Percentiles rank a stretch among this genome's conserved stretches.
Evolutionary conservation across 2,797 vertebrate species (phyloP).

Genomic region (Oreonectes daqikongensis): DNA sequence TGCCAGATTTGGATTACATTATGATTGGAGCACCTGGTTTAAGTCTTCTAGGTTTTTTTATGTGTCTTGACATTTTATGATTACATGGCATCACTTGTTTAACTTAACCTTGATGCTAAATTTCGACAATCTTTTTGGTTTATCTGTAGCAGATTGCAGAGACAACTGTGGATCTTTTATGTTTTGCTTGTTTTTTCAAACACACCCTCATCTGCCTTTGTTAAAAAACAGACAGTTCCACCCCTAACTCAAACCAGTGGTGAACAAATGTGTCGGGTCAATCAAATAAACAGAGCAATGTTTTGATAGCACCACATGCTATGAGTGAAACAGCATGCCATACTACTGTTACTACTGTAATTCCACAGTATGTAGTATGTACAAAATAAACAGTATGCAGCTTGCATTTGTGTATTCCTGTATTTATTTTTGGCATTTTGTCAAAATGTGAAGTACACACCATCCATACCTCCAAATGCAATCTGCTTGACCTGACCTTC

Average conservation of each 20-base stretch:
- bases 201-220: neutral
- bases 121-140: constrained; percentile 12
- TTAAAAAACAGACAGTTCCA: too few relatives aligned
- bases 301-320: neutral
- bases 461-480: neutral
- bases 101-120: constrained; percentile 21
- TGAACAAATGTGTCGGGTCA: neutral
- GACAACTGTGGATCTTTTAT: neutral
- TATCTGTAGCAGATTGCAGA: constrained; percentile 19
- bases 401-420: neutral
- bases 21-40: constrained; percentile 70
- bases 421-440: neutral
- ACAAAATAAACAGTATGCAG: neutral
- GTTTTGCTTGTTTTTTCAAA: neutral
- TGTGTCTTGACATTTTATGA: constrained; percentile 42
- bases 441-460: neutral
- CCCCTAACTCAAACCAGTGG: too few relatives aligned
- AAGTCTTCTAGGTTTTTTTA: constrained; percentile 57
- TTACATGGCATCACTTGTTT: constrained; percentile 39
- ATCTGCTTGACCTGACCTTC: too few relatives aligned
- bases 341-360: neutral
- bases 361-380: neutral
- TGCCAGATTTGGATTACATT: constrained; percentile 69
- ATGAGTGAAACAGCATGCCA: neutral
- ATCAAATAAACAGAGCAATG: neutral